Evolutionary conservation across 30 jellyfish, hydroid and myxozoan species (phyloP).

Genomic region (Nemopilema nomurai): DNA sequence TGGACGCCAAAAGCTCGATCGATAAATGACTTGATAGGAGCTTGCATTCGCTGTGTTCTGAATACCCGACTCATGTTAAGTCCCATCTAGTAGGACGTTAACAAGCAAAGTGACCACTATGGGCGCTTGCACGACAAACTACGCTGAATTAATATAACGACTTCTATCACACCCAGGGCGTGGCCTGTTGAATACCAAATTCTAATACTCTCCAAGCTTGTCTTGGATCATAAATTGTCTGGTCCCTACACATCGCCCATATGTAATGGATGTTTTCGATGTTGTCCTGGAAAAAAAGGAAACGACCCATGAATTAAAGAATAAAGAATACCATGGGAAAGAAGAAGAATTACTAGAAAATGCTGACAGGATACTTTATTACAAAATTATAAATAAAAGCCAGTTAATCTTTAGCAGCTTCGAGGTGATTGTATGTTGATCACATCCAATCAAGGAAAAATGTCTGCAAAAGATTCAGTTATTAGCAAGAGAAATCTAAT

Average conservation of each 20-base stretch:
- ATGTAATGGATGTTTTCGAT: slow-evolving; percentile 89
- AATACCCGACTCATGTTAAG: background rate
- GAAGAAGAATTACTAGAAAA: no score
- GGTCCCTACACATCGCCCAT: slow-evolving; percentile 99
- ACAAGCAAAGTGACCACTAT: background rate
- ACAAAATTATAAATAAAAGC: no score
- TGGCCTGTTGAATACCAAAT: slow-evolving; percentile 91
- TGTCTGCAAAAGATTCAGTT: no score
- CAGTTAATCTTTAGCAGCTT: no score
- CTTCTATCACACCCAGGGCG: slow-evolving; percentile 77
- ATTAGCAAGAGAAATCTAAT: no score
- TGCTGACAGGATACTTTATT: no score
- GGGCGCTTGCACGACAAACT: background rate
- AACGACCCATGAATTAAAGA: no score
- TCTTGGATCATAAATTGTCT: slow-evolving; percentile 87
- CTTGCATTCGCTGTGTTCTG: background rate
- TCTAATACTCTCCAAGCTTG: slow-evolving; percentile 96
- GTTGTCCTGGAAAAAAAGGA: slow-evolving; percentile 62
- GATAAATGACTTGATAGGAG: background rate
- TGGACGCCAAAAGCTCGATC: no score
- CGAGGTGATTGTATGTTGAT: no score
- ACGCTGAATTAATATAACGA: background rate
- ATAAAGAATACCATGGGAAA: background rate
- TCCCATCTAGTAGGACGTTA: background rate
- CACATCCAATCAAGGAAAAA: no score